These are phyloP conservation scores for Clytia hemisphaerica DNA, from an alignment of 30 jellyfish, hydroid and myxozoan species.

Conservation along the genomic window DNA sequence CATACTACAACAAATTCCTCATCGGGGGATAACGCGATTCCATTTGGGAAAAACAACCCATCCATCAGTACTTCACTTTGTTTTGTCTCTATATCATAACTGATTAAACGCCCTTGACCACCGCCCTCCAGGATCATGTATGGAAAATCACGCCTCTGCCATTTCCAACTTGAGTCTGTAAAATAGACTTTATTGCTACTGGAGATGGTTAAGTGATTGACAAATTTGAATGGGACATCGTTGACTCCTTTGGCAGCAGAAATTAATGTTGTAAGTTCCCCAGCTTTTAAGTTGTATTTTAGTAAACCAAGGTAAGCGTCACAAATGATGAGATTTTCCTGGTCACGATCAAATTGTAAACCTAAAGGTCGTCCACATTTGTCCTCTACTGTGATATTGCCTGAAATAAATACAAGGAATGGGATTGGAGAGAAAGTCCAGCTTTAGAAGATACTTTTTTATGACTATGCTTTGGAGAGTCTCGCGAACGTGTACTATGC, in stretches of 20 bases:
- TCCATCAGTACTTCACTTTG: conserved; percentile 63
- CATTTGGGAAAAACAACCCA: conserved; percentile 83
- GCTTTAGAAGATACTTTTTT: too few species aligned
- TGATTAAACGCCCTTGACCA: conserved; percentile 88
- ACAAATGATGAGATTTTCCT: conserved; percentile 52
- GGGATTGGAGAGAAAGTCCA: too few species aligned
- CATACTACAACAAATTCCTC: conserved; percentile 71
- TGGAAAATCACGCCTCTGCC: conserved; percentile 68
- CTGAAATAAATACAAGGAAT: too few species aligned
- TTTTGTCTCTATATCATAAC: conserved; percentile 57
- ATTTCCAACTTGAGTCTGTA: conserved; percentile 89
- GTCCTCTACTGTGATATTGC: conserved; percentile 65
- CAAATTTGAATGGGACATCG: conserved; percentile 77
- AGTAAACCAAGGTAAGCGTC: conserved; percentile 86
- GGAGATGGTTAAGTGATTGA: conserved; percentile 59
- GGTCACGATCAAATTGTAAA: conserved; percentile 58
- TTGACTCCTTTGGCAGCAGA: conserved; percentile 76
- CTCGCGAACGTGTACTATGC: too few species aligned
- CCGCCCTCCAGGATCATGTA: conserved; percentile 79
- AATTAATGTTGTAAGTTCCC: conserved; percentile 56
- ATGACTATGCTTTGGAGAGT: too few species aligned
- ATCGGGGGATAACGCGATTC: conserved; percentile 85
- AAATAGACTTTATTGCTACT: conserved; percentile 69
- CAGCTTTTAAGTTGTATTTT: conserved; percentile 45
- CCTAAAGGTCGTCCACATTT: conserved; percentile 94